Base-by-base conservation (phyloP, 2,113 vertebrate genomes). In the Albula glossodonta region DNA sequence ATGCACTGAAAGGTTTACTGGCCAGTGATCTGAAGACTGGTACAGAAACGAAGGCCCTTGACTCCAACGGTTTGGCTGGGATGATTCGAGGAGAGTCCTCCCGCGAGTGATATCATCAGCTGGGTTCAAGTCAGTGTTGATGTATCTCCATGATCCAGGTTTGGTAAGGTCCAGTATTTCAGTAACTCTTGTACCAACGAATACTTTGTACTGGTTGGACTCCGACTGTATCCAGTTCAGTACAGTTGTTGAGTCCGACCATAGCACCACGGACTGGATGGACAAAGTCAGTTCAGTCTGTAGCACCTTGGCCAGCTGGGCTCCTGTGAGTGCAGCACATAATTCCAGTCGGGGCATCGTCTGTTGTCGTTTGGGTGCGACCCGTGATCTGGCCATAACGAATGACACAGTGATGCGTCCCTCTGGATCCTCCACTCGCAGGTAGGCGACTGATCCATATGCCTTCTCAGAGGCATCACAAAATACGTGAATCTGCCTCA, bases 171-270 rank as follows among this genome's bases (percentile, higher is more conserved):
- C 51, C 25, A 53, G 81, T 49, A 80, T 85, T 51, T 80, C 77
- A 2, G 74, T 13, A 13, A 85, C 84, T 48, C 84, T n/a, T 49
- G 74, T 84, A 11, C 84, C 78, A 17, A 85, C 52, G 78, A 84
- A 78, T 49, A 84, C 83, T 52, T 80, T 80, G 51, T 79, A 85
- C 2, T 31, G 52, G 6, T 78, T 52, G 8, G 86, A 87, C 13
- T 87, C 51, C 48, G 86, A 53, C 52, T 86, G 15, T 15, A 79
- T 51, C 86, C 86, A 79, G 2, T 51, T 19, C 7, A 86, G 70
- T 6, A 86, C 81, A 15, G 86, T 86, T 17, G 86, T 86, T 17
- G 81, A 83, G 52, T 86, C 86, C 49, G 86, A 78, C 86, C 86
- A 86, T 19, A 87, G 51, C 41, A 79, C 41, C 9, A 49, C 70